Base-by-base conservation (phyloP, 2,113 vertebrate genomes). In the Merops nubicus region DNA sequence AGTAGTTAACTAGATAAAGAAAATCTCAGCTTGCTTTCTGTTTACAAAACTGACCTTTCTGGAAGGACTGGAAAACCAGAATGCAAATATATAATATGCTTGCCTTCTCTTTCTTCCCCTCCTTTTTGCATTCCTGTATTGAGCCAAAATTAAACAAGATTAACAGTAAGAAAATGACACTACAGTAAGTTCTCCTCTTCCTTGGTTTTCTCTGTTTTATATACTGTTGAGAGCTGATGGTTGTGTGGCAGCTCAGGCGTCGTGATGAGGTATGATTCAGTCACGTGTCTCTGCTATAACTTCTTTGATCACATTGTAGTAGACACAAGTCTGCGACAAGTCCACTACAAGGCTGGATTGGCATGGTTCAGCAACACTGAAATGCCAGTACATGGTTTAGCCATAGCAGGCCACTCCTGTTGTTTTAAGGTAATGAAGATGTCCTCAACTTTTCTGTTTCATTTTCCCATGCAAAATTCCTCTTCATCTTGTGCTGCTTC, bases 1-100 rank as follows among this genome's bases (percentile, higher is more conserved):
- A 89, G 40, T n/a, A 75, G 89, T 88, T 87, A 88, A 75, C 77
- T 63, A 67, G 83, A 78, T 95, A 89, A 86, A 93, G 74, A 42
- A 89, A 91, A 85, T 84, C 70, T 93, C 84, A 82, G 36, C 50
- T 96, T 88, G 5, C 65, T 88, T 68, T 77, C 77, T 70, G 28
- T 93, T 93, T 80, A 70, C 50, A 75, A 80, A 91, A 69, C 68
- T 64, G 38, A 50, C 68, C 45, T 50, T 62, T 94, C 48, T 63
- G 54, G 70, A 92, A 42, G 54, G 36, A 50, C 33, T 81, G 72
- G 88, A 77, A 91, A 91, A 57, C 36, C 73, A 73, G 57, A 91
- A 73, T 70, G 86, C 36, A 63, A 43, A 74, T 65, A 21, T 2
- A 29, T 54, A 53, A 90, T 74, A 51, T 28, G 17, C 22, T 88